A percentile compares a stretch with the other conserved stretches of the same genome.
Conservation (phyloP, 2,888 invertebrate genomes). For the Dendrolimus houi region DNA sequence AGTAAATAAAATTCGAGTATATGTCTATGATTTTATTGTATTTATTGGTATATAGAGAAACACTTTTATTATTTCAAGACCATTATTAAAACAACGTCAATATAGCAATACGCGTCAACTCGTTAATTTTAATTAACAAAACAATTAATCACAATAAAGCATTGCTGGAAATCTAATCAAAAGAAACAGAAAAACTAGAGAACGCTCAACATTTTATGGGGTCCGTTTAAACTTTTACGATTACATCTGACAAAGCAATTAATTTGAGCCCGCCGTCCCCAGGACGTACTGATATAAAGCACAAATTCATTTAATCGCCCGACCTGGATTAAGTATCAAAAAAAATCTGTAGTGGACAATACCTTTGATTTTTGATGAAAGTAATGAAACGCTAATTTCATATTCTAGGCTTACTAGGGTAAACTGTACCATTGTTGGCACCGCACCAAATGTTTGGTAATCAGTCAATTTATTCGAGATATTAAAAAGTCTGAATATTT, state of each 20-base stretch:
- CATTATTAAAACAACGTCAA: too few species aligned
- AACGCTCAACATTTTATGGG: conserved; percentile 18
- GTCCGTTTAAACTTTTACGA: conserved; percentile 19
- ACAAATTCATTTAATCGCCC: conserved; percentile 3
- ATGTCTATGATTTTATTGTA: too few species aligned
- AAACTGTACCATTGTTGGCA: too few species aligned
- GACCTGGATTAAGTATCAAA: conserved; percentile 3
- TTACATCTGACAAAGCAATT: conserved; percentile 21
- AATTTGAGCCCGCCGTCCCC: conserved; percentile 14
- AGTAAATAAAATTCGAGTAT: too few species aligned
- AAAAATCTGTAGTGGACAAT: not conserved
- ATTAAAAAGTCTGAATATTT: too few species aligned
- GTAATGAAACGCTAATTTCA: too few species aligned
- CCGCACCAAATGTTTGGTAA: too few species aligned
- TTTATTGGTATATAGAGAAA: too few species aligned
- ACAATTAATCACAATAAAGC: not conserved
- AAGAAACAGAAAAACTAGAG: conserved; percentile 18
- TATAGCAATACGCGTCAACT: too few species aligned
- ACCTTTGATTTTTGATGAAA: not conserved
- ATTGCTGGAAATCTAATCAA: conserved; percentile 3
- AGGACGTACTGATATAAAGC: conserved; percentile 2
- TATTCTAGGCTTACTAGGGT: too few species aligned
- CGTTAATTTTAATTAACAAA: not conserved
- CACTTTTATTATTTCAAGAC: too few species aligned
- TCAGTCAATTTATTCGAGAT: too few species aligned